Evolutionary conservation across 2,888 invertebrate genomes (phyloP), one percentile per base, ranked within the genome.

Genomic region (Eretmocerus hayati): DNA sequence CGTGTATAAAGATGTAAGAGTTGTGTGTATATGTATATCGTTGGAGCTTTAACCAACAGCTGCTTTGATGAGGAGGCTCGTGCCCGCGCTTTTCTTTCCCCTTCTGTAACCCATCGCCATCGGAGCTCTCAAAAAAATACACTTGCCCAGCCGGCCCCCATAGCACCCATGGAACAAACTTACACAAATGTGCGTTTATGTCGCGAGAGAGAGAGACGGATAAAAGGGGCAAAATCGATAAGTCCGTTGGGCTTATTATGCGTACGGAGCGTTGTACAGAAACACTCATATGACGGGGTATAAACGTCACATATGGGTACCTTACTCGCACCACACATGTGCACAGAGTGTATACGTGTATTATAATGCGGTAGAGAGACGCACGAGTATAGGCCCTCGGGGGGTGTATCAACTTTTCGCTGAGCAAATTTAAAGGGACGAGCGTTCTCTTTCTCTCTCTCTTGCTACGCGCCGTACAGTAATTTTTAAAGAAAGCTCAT

Each of bases 221-320:
- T 44, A 49, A 49, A 40, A 33, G 35, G 53, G 40, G 42, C 42
- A 55, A 58, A 63, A 62, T 62, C 63, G 58, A 65, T 63, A 62
- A 58, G 57, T 60, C 56, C 62, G 64, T 63, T 61, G 59, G 46
- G 31, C 31, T 45, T 33, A 37, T 22, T 41, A 38, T n/a, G 22
- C 46, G 46, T 38, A 46, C 45, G 41, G 46, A 47, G 38, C 42
- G 31, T 26, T 39, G 15, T 19, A 26, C 21, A 41, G 18, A 19
- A 23, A 31, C 6, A 31, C 6, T 15, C 5, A n/a, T n/a, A n/a
- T n/a, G n/a, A n/a, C n/a, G n/a, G n/a, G n/a, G n/a, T n/a, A n/a
- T n/a, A n/a, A n/a, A n/a, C n/a, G n/a, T n/a, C n/a, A n/a, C n/a
- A n/a, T n/a, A n/a, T n/a, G n/a, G n/a, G n/a, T n/a, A n/a, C n/a